Evolutionary conservation across 2,888 invertebrate genomes (phyloP).

Genomic region (Diploptera punctata): DNA sequence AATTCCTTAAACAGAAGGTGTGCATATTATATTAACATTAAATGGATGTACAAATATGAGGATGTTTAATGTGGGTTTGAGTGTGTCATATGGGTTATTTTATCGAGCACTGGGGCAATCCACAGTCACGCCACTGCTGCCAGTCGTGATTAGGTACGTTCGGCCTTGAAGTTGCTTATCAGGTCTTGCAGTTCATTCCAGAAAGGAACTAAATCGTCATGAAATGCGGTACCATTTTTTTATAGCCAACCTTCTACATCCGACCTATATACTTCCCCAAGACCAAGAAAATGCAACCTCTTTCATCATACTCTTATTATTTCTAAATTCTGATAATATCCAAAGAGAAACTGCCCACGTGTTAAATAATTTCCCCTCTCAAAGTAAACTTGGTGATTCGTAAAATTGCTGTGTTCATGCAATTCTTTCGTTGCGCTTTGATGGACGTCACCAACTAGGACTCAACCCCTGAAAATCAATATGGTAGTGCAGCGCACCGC

Average conservation of each 20-base stretch:
- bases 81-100: no score
- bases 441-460: neutral
- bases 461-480: slow-evolving; percentile 13
- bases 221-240: no score
- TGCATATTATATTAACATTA: no score
- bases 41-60: no score
- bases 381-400: neutral
- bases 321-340: no score
- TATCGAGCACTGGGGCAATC: neutral
- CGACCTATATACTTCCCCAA: no score
- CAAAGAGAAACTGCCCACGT: neutral
- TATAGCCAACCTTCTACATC: no score
- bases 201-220: neutral
- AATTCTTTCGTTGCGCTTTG: slow-evolving; percentile 3
- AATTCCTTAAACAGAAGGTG: no score
- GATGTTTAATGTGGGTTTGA: no score
- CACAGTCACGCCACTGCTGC: neutral
- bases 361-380: neutral
- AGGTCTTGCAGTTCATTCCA: neutral
- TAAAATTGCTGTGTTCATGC: neutral
- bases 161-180: slow-evolving; percentile 7
- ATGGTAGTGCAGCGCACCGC: slow-evolving; percentile 20
- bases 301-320: no score
- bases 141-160: neutral
- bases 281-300: no score